Conservation (phyloP, 2,888 invertebrate species). For the Blastobasis lacticolella region DNA sequence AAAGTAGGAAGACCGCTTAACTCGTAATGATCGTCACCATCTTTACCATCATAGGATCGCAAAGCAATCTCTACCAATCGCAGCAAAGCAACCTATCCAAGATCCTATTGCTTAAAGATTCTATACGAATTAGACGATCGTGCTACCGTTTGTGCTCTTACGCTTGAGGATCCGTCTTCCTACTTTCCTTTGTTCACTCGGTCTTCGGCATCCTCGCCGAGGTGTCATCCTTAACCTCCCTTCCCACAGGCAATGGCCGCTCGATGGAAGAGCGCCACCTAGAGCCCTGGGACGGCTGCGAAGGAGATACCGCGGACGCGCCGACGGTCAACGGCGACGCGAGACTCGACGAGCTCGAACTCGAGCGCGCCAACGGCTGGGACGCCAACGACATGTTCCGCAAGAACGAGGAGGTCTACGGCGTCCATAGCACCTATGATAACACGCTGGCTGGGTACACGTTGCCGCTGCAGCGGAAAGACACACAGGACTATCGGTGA, state of each 20-base stretch:
- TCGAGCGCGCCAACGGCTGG: slow-evolving; percentile 94
- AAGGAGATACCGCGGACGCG: slow-evolving; percentile 63
- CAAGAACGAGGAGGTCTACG: slow-evolving; percentile 91
- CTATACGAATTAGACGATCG: no score
- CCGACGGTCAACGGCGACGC: slow-evolving; percentile 74
- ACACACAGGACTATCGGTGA: slow-evolving; percentile 88
- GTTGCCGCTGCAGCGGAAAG: slow-evolving; percentile 86
- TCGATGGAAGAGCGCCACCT: slow-evolving; percentile 82
- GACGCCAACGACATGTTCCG: slow-evolving; percentile 97
- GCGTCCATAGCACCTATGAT: slow-evolving; percentile 94
- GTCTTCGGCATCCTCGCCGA: no score
- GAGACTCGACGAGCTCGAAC: slow-evolving; percentile 78
- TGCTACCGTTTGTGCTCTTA: no score
- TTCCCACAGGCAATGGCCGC: slow-evolving; percentile 49
- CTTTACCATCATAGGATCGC: no score
- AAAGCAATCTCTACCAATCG: no score
- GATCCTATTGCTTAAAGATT: no score
- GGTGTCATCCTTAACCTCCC: not conserved
- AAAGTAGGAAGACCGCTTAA: no score
- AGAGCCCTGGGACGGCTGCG: slow-evolving; percentile 89
- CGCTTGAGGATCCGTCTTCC: no score
- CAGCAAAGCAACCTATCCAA: no score
- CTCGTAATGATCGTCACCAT: no score
- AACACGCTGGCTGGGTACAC: slow-evolving; percentile 95
- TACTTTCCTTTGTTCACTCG: no score